phyloP scores from a whole-genome alignment of 2,113 vertebrate genomes.

The Phrynosoma platyrhinos region DNA sequence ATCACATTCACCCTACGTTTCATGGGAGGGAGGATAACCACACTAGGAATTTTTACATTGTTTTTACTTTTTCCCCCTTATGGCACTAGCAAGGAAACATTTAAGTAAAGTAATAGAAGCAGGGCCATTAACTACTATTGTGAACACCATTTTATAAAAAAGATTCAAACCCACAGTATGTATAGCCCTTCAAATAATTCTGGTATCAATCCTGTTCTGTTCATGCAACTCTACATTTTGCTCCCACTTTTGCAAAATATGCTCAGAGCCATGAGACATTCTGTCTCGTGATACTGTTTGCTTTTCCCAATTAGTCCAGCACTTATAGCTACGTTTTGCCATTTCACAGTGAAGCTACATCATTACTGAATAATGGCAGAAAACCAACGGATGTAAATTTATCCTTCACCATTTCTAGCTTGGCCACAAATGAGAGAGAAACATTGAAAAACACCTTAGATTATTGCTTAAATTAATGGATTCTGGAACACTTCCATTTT shows the following conservation, averaged over 20 bases:
- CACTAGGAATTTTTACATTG: background rate
- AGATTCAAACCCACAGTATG: background rate
- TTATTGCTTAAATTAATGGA: slow-evolving; percentile 32
- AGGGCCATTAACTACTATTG: background rate
- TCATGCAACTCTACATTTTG: background rate
- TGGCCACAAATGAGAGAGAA: slow-evolving; percentile 43
- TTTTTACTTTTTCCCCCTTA: background rate
- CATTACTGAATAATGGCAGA: slow-evolving; percentile 63
- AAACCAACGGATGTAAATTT: slow-evolving; percentile 51
- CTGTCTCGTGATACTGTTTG: slow-evolving; percentile 35
- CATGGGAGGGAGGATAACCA: background rate
- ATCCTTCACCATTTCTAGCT: slow-evolving; percentile 57
- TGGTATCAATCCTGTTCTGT: background rate
- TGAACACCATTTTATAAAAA: background rate
- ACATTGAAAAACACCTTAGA: slow-evolving; percentile 27
- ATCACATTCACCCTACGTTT: no score
- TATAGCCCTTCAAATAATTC: background rate
- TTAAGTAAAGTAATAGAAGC: background rate
- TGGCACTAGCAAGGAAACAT: background rate
- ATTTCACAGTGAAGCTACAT: slow-evolving; percentile 57
- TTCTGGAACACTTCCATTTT: slow-evolving; percentile 32
- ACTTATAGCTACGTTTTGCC: slow-evolving; percentile 53
- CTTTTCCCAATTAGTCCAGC: slow-evolving; percentile 50
- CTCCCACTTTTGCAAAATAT: slow-evolving; percentile 26
- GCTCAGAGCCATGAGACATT: slow-evolving; percentile 58